Conservation (phyloP, 2,888 invertebrate genomes). For the Panopea generosa region DNA sequence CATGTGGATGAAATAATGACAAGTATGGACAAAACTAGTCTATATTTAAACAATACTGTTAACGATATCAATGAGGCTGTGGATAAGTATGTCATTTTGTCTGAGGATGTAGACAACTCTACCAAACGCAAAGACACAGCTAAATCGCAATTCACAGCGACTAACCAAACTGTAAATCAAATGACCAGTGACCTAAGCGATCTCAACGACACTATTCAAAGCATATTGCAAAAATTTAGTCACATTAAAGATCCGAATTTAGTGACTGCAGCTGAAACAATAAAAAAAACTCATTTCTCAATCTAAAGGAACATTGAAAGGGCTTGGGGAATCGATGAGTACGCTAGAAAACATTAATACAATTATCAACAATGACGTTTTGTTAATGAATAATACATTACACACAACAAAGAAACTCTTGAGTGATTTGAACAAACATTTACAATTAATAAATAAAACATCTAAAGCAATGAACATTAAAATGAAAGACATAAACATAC, state of each 20-base stretch:
- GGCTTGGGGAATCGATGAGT: constrained; percentile 5
- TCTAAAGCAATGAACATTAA: constrained; percentile 9
- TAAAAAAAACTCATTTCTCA: constrained; percentile 22
- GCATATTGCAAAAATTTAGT: constrained; percentile 15
- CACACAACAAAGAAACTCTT: constrained; percentile 27
- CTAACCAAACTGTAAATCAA: background rate
- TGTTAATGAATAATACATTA: constrained; percentile 28
- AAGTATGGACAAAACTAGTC: constrained; percentile 12
- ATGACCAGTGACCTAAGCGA: background rate
- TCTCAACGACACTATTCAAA: constrained; percentile 3
- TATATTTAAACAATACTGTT: constrained; percentile 6
- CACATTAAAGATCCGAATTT: constrained; percentile 43
- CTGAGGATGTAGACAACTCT: constrained; percentile 11
- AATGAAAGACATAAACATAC: constrained; percentile 7
- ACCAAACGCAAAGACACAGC: background rate
- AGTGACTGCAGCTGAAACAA: constrained; percentile 17
- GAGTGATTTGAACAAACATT: constrained; percentile 32
- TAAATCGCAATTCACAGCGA: background rate
- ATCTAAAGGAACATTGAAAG: constrained; percentile 18
- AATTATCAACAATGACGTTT: background rate
- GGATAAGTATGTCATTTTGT: constrained; percentile 12
- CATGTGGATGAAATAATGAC: constrained; percentile 3
- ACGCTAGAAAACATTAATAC: constrained; percentile 6
- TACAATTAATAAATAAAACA: constrained; percentile 14
- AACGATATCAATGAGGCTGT: constrained; percentile 27